Evolutionary conservation across 30 jellyfish, hydroid and myxozoan genomes (phyloP).

Genomic region (Cassiopea xamachana): DNA sequence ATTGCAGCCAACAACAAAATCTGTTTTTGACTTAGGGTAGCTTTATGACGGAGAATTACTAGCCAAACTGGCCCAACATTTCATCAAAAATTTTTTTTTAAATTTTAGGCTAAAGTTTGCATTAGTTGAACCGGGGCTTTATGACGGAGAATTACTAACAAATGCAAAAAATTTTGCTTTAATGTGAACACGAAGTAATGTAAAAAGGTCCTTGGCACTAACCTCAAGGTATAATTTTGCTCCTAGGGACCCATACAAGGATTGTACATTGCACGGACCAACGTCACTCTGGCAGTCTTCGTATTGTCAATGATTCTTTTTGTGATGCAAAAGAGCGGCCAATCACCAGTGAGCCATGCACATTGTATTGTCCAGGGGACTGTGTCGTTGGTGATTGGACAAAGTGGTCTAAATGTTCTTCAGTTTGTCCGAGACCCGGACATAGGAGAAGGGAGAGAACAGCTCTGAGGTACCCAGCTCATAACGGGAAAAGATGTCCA

Average conservation of each 20-base stretch:
- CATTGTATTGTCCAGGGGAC: conserved; percentile 69
- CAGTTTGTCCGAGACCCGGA: conserved; percentile 75
- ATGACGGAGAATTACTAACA: no score
- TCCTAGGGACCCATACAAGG: conserved; percentile 54
- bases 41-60: no score
- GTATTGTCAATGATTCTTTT: conserved; percentile 53
- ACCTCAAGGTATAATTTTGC: not conserved
- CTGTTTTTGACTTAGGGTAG: no score
- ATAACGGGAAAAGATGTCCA: conserved; percentile 70
- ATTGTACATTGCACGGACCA: conserved; percentile 52
- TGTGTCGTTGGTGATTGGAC: conserved; percentile 80
- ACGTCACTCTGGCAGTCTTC: conserved; percentile 44
- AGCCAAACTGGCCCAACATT: no score
- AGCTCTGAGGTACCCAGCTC: conserved; percentile 70
- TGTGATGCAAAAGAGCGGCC: conserved; percentile 76
- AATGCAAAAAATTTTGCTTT: no score
- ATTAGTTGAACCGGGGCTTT: no score
- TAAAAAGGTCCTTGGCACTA: no score
- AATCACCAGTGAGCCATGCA: conserved; percentile 23
- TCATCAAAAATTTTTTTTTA: no score
- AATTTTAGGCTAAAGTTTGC: no score
- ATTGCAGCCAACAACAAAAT: no score
- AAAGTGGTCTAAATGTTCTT: conserved; percentile 66
- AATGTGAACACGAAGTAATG: no score
- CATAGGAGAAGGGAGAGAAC: conserved; percentile 69